Evolutionary conservation across 2,797 vertebrate genomes (phyloP).

Genomic region (Brachymystax lenok): DNA sequence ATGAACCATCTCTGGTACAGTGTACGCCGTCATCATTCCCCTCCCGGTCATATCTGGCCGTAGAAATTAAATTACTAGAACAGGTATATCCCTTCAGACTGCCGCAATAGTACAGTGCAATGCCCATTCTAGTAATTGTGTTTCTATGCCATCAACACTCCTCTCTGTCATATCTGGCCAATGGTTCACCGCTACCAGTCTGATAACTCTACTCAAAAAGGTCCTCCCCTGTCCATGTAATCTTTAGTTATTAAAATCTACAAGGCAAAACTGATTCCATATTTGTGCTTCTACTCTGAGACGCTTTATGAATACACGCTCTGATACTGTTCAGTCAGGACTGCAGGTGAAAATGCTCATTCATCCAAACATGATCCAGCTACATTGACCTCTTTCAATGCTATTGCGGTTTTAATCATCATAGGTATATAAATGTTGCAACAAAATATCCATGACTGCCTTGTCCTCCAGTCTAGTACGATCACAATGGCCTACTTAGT

Average conservation of each 20-base stretch:
- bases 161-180: conserved; percentile 28
- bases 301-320: background rate
- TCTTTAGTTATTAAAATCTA: too few species aligned
- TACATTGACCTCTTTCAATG: background rate
- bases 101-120: too few species aligned
- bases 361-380: background rate
- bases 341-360: background rate
- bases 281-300: background rate
- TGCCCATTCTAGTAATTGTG: too few species aligned
- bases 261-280: background rate
- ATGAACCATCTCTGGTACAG: conserved; percentile 56
- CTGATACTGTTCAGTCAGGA: background rate
- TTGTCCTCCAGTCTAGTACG: background rate
- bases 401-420: background rate
- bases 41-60: too few species aligned
- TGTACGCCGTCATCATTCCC: too few species aligned
- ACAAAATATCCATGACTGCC: background rate
- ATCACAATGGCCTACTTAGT: background rate
- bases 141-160: conserved; percentile 47
- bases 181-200: too few species aligned
- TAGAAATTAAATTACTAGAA: too few species aligned
- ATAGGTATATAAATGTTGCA: background rate
- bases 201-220: too few species aligned
- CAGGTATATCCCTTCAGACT: too few species aligned
- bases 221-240: background rate